Base-by-base conservation (phyloP, 2,113 vertebrate genomes). In the Plestiodon gilberti region DNA sequence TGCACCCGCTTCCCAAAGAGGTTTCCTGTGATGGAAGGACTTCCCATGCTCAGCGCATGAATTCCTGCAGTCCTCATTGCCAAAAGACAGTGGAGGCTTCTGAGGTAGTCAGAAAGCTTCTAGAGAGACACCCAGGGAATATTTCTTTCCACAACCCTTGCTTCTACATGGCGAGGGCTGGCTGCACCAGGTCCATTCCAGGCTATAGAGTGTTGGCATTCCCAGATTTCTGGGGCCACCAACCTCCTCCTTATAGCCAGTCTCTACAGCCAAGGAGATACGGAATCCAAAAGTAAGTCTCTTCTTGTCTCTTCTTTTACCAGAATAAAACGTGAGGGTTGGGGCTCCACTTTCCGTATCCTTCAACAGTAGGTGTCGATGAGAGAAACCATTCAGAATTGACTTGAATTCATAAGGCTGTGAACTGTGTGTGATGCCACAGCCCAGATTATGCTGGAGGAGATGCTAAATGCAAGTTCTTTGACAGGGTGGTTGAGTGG, bases 151-250 rank as follows among this genome's bases (percentile, higher is more conserved):
- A 99, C 3, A 96, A 96, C 84, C 97, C 97, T 87, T 38, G 0
- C 6, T 85, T 97, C 64, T 98, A 98, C 3, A 25, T 93, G 48
- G 78, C 92, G 6, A 95, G 94, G 33, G 97, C 98, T 1, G 86
- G 87, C 57, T 48, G 89, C 82, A 97, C 97, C 57, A 97, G 90
- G 74, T 98, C 98, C 80, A 94, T 98, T 84, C 94, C 96, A 20
- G 95, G 92, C 40, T 98, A 97, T 95, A 96, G 93, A 81, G 94
- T 95, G 20, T 40, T 98, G 94, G 97, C 98, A 25, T 98, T 99
- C 90, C 98, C 98, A 0, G 98, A 99, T 92, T 96, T 98, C 91
- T 99, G 98, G 98, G 98, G 98, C 38, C 98, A 99, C 61, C 87
- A 94, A 18, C 92, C 97, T 4, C 96, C 95, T 23, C 87, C 83